Conservation (phyloP, 2,113 vertebrate species). For the Ondatra zibethicus region DNA sequence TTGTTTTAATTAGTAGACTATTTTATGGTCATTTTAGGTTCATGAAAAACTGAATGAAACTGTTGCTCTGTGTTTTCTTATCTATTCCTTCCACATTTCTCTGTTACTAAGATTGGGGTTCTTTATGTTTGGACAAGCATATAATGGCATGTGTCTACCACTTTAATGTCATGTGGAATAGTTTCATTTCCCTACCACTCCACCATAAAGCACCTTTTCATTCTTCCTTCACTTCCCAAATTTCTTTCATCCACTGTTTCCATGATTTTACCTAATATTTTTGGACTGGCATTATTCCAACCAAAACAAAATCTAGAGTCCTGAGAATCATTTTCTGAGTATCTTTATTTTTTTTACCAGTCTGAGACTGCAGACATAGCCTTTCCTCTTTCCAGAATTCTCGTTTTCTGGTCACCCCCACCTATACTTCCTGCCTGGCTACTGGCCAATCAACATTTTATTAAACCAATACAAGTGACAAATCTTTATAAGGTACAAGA, state of each 20-base stretch:
- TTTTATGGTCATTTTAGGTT: not conserved
- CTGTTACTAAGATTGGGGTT: not conserved
- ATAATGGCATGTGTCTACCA: not conserved
- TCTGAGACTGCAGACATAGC: no score
- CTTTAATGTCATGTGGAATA: not conserved
- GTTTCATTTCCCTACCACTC: not conserved
- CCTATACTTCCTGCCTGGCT: no score
- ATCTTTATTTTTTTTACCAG: not conserved
- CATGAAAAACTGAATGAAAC: not conserved
- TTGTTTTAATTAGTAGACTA: constrained; percentile 17
- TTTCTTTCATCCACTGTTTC: not conserved
- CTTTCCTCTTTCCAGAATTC: no score
- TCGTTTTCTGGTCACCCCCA: no score
- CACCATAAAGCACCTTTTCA: not conserved
- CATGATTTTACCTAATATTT: not conserved
- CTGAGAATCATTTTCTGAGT: not conserved
- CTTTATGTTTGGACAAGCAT: not conserved
- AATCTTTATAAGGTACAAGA: no score
- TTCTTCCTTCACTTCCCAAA: no score
- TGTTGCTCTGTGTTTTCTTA: not conserved
- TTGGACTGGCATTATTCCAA: not conserved
- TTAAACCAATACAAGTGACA: no score
- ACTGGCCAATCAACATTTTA: no score
- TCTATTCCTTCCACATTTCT: not conserved
- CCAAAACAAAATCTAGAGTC: not conserved